Evolutionary conservation across 2,888 invertebrate species (phyloP), one percentile per base, ranked within the genome.

Genomic region (Acronicta psi): DNA sequence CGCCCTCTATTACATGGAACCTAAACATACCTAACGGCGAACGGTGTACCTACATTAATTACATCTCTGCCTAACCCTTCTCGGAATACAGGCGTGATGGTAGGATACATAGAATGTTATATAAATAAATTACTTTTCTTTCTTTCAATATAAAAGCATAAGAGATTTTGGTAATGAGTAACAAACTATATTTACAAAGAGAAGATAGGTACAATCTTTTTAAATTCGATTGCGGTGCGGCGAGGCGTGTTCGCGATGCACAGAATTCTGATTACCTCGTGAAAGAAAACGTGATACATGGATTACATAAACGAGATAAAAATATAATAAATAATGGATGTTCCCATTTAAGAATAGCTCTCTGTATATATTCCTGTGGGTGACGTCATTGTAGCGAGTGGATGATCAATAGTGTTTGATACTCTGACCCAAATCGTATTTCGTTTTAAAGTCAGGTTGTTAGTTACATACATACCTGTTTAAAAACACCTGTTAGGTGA

Each of bases 261-360:
- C 37, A 16, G 68, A 67, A 59, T 63, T 50, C 25, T 23, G 25
- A 67, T 46, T 25, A 34, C 13, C 25, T 49, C 38, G 9, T 17
- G 5, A 51, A 42, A 45, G 11, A 40, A 34, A 34, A 45, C 18
- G 16, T 11, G 11, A 18, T 6, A 29, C 6, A 20, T 20, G 36
- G 18, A 25, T 14, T 9, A 44, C 10, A 17, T 29, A 29, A 29
- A 29, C 1, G 18, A n/a, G 3, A 8, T 29, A 18, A 41, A 17
- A 25, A 25, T 25, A 25, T 25, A 25, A n/a, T 18, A n/a, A n/a
- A n/a, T n/a, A n/a, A 45, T 66, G 31, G 46, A 13, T 25, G 38
- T 37, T 62, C 25, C 29, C n/a, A 9, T 8, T 13, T 36, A 13
- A 45, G 49, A 41, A 50, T 25, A 43, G 42, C 25, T 23, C 34